Evolutionary conservation across 2,113 vertebrate genomes (phyloP), one percentile per base, ranked within the genome.

Genomic region (Phrynosoma platyrhinos): DNA sequence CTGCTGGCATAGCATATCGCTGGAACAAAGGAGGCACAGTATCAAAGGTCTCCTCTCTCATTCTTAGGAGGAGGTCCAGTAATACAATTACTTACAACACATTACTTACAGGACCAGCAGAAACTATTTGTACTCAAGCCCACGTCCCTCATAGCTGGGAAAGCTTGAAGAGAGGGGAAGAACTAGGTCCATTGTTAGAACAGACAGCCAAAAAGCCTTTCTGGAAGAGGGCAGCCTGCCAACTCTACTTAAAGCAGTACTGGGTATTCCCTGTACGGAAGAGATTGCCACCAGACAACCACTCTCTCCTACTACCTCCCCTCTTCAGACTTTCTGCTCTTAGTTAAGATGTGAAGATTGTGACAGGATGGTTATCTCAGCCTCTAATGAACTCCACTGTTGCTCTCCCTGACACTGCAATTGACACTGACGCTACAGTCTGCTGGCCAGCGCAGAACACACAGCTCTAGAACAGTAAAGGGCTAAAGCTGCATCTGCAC

Each of bases 231-330:
- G 64, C 81, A 69, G 64, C 3, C 62, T 83, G 81, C 81, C 81
- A 83, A 27, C 82, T 84, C 82, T 47, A 74, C 69, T 84, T 74
- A 84, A 84, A 74, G 68, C 10, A 55, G 82, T 52, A 62, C n/a
- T 74, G 69, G n/a, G 20, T 55, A 84, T 30, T 47, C 69, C 69
- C n/a, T 74, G 82, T 58, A 55, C 82, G 52, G 53, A 74, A 74
- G 20, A 58, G 69, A 74, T 84, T 27, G 71, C 23, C 47, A 53
- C 82, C 14, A 52, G 42, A 53, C 47, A 9, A n/a, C 55, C 55
- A 81, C 21, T 81, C 79, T 81, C 27, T 69, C 79, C 20, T 23
- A 9, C 32, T 13, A 20, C 25, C 36, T 42, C 82, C 52, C 47
- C 47, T 74, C 69, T 74, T 84, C 52, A 74, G 69, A 36, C 69